These are phyloP conservation scores for Caenorhabditis sp. DNA, from an alignment of 2,888 invertebrate genomes.

Conservation along the genomic window DNA sequence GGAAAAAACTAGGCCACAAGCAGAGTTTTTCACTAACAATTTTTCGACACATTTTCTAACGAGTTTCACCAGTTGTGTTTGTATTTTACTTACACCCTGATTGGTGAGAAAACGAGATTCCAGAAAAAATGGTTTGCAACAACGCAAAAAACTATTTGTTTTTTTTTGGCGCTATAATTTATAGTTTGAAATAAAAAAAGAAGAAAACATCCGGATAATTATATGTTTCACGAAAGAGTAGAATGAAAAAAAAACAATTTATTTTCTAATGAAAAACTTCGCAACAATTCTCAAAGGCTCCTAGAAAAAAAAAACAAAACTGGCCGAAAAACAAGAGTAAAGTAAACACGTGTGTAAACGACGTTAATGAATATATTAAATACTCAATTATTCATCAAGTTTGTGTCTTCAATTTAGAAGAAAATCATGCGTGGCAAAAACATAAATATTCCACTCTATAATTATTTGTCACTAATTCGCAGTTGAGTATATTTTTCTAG, in stretches of 20 bases:
- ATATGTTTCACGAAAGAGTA: background rate
- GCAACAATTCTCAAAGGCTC: background rate
- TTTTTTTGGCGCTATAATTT: too few relatives aligned
- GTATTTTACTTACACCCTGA: too few relatives aligned
- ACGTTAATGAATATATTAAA: background rate
- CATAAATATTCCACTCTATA: background rate
- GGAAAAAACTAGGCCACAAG: too few relatives aligned
- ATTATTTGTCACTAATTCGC: background rate
- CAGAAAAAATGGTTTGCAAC: too few relatives aligned
- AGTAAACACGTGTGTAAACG: background rate
- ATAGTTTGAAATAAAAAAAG: too few relatives aligned
- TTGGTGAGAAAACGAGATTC: too few relatives aligned
- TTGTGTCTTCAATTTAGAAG: background rate
- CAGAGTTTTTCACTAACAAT: too few relatives aligned
- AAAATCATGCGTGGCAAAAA: background rate
- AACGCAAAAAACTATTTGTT: background rate
- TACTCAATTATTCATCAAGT: background rate
- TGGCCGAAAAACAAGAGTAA: background rate
- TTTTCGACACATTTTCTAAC: too few relatives aligned
- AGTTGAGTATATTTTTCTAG: background rate
- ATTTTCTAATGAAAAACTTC: background rate
- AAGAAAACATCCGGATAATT: background rate
- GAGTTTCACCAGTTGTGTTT: too few relatives aligned
- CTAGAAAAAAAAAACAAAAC: background rate
- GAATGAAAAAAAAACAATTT: background rate